Evolutionary conservation across 2,113 vertebrate species (phyloP), one percentile per base, ranked within the genome.

Genomic region (Martes martes): DNA sequence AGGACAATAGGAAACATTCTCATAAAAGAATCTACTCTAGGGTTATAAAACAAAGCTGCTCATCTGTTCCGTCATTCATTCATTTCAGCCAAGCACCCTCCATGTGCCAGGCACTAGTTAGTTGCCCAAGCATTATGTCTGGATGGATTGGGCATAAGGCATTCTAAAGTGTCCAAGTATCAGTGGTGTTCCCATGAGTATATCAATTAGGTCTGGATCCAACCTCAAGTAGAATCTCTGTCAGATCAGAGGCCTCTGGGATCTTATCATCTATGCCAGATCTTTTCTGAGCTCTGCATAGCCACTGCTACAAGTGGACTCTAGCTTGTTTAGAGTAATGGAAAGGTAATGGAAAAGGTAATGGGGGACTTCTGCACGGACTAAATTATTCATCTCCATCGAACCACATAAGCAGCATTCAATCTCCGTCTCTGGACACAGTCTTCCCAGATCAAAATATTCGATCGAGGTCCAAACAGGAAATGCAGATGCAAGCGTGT

Each of bases 301-400:
- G 63, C 63, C 59, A 57, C 7, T 45, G 36, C 87, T 87, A 61
- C 19, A 45, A 63, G 26, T 10, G 24, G 94, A 78, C 90, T 59
- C 88, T 9, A 36, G 36, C 39, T 96, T 31, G 45, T 88, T 18
- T 55, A 55, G 52, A 55, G 52, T 55, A 55, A 55, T 55, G 52
- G 52, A 55, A 55, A 55, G 52, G 52, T 55, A 97, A 91, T 83
- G 95, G 91, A 94, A 95, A 96, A 73, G 52, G 88, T 98, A 96
- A 97, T 84, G 97, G 91, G 97, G 94, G 85, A 93, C 85, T 91
- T 97, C 96, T 96, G 82, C 59, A 81, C 21, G 59, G 85, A 94
- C 91, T 98, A 96, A 97, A 98, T 98, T 98, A 97, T 98, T 98
- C 97, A 98, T 97, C 45, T 85, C 59, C 69, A 96, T 96, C 3